These are phyloP conservation scores for Sweltsa coloradensis DNA, from an alignment of 1,140 invertebrate genomes.

Conservation along the genomic window DNA sequence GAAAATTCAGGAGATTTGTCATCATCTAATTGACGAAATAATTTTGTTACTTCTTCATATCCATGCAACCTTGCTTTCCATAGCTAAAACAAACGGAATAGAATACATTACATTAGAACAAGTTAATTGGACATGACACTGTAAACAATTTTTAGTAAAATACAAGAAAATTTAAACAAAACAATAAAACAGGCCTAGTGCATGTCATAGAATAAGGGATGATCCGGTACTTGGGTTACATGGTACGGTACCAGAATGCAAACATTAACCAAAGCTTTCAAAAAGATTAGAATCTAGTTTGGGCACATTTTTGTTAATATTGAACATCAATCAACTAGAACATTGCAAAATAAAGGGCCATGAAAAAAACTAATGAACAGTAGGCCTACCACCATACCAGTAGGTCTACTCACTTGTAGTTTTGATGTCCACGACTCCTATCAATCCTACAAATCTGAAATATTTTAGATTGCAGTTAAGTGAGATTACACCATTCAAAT, in stretches of 20 bases:
- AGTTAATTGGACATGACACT: slow-evolving; percentile 6
- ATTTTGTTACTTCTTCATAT: slow-evolving; percentile 85
- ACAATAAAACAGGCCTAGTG: too few species aligned
- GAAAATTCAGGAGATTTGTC: slow-evolving; percentile 89
- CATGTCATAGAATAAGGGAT: not conserved
- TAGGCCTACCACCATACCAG: too few species aligned
- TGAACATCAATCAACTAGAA: too few species aligned
- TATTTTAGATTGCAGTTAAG: too few species aligned
- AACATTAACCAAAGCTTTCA: not conserved
- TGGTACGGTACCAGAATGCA: not conserved
- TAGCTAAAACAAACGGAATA: slow-evolving; percentile 33
- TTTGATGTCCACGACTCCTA: too few species aligned
- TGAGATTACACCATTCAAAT: too few species aligned
- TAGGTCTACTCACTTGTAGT: too few species aligned
- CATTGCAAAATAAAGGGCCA: too few species aligned
- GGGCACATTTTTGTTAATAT: too few species aligned
- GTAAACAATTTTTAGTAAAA: slow-evolving; percentile 4
- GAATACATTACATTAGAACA: not conserved
- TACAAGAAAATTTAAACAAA: slow-evolving; percentile 5
- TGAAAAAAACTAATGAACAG: too few species aligned
- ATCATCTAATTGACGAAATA: slow-evolving; percentile 75
- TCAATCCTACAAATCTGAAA: too few species aligned
- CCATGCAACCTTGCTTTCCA: slow-evolving; percentile 92
- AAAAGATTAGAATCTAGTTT: too few species aligned
- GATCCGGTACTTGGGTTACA: slow-evolving; percentile 10